Base-by-base conservation (phyloP, 2,888 invertebrate genomes). In the Philaethria dido region DNA sequence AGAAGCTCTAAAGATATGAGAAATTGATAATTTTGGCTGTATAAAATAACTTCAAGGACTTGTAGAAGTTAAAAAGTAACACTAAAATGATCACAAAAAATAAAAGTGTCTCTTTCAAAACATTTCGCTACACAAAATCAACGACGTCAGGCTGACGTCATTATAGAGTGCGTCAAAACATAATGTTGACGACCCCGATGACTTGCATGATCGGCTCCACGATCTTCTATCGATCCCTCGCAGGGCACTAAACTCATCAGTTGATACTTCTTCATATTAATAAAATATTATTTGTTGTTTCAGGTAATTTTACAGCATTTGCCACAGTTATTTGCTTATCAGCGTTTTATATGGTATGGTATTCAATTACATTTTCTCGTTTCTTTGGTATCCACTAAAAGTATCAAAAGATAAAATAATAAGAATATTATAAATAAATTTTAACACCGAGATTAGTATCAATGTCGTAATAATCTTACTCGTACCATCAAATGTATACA, bases 101-200 rank as follows among this genome's bases (percentile, higher is more conserved):
- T 64, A 25, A 62, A 66, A 64, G 59, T 64, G 45, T 70, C 68
- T 72, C 66, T 64, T 68, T 68, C 71, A 65, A 69, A 66, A 74
- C 69, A 57, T 52, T 70, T 68, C 57, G 71, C 75, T 77, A 76
- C 78, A 77, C 78, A 71, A 75, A 75, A 74, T 68, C 62, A 68
- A 69, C 68, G 57, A 75, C 74, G 78, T 75, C 75, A 75, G 73
- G 73, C 73, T 77, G 78, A 80, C 85, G 82, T 85, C 83, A 84
- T 83, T 80, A 80, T 77, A 72, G 70, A 78, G 79, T 83, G 80
- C 84, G 85, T 86, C 86, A 87, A 87, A 87, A 88, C 84, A 84
- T 76, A 77, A 75, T 85, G 88, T 85, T 86, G 85, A 86, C 83
- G 87, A 89, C 87, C 88, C 80, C 83, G 77, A 83, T 91, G 88